Percentiles rank a stretch among this genome's conserved stretches.
Conservation (phyloP, 2,797 vertebrate species). For the Hybognathus amarus region DNA sequence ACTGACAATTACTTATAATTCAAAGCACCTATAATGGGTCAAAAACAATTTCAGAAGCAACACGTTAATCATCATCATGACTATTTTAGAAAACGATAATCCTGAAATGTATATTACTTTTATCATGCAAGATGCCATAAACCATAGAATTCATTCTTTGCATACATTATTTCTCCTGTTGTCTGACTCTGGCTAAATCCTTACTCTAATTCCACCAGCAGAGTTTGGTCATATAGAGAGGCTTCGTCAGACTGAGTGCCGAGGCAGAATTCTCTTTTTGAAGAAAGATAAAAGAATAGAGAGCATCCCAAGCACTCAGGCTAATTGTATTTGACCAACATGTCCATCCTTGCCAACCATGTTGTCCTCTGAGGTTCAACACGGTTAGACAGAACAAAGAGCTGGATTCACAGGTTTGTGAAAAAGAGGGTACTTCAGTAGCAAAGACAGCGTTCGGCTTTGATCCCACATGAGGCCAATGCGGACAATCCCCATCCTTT, state of each 20-base stretch:
- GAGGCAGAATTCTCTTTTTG: conserved; percentile 65
- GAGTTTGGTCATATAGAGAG: conserved; percentile 57
- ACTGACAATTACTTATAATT: background rate
- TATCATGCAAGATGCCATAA: conserved; percentile 8
- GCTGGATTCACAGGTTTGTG: conserved; percentile 66
- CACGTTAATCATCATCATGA: background rate
- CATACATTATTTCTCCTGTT: background rate
- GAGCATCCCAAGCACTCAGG: conserved; percentile 68
- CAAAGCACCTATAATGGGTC: background rate
- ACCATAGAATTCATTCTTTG: background rate
- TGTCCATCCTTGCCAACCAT: conserved; percentile 66
- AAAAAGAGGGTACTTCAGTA: conserved; percentile 64
- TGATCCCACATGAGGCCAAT: conserved; percentile 71
- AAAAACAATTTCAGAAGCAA: background rate
- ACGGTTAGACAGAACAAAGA: conserved; percentile 72
- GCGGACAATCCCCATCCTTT: conserved; percentile 61
- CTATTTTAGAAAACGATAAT: background rate
- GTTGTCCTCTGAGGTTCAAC: conserved; percentile 65
- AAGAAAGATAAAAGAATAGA: conserved; percentile 72
- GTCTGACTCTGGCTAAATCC: conserved; percentile 23
- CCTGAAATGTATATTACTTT: background rate
- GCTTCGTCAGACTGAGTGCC: conserved; percentile 58
- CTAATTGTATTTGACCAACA: conserved; percentile 77
- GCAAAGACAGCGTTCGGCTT: conserved; percentile 64
- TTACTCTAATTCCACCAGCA: conserved; percentile 52